Evolutionary conservation across 1,140 invertebrate genomes (phyloP).

Genomic region (Drosophila lacteicornis): DNA sequence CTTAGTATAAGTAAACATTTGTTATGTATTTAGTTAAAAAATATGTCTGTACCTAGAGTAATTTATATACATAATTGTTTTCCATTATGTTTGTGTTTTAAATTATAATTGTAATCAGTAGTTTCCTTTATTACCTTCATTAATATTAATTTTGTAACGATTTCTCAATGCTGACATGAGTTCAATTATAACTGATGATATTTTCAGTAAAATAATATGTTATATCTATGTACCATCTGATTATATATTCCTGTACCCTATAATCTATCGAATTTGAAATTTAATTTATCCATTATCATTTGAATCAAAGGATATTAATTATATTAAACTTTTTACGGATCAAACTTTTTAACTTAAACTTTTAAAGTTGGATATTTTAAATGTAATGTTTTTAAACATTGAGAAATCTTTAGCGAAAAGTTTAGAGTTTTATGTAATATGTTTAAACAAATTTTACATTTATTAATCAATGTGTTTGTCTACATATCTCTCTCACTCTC

Average conservation of each 20-base stretch:
- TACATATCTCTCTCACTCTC: constrained; percentile 52
- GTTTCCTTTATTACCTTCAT: background rate
- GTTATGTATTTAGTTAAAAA: background rate
- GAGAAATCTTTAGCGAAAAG: constrained; percentile 6
- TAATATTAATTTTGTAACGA: background rate
- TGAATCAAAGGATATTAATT: too few relatives aligned
- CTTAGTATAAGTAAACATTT: background rate
- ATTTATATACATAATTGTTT: background rate
- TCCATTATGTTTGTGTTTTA: constrained; percentile 3
- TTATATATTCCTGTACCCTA: too few relatives aligned
- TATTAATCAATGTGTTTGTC: constrained; percentile 54
- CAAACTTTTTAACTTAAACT: too few relatives aligned
- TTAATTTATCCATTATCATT: too few relatives aligned
- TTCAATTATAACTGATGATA: too few relatives aligned
- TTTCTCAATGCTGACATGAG: background rate
- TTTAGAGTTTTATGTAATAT: constrained; percentile 15
- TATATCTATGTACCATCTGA: too few relatives aligned
- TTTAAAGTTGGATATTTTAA: too few relatives aligned
- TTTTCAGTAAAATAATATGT: too few relatives aligned
- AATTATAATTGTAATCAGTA: background rate
- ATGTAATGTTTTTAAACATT: background rate
- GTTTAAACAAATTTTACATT: constrained; percentile 7
- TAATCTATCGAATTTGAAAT: too few relatives aligned
- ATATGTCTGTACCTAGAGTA: background rate
- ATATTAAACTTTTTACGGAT: too few relatives aligned